These are phyloP conservation scores for Diplodus sargus DNA, from an alignment of 2,797 vertebrate species.

Conservation along the genomic window DNA sequence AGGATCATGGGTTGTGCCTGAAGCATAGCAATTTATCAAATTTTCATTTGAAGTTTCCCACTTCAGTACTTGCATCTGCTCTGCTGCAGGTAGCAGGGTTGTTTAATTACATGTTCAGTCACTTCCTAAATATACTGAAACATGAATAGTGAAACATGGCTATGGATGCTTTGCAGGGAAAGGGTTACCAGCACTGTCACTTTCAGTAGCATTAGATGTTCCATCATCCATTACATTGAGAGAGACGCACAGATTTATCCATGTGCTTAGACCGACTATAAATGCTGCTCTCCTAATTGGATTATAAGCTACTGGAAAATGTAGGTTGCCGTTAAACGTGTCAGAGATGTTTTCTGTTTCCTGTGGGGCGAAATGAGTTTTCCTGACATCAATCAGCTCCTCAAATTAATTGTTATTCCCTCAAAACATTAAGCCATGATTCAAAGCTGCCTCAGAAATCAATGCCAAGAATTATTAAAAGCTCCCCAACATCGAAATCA, in stretches of 20 bases:
- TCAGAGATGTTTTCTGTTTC: slow-evolving; percentile 69
- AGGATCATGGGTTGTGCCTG: no score
- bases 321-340: slow-evolving; percentile 73
- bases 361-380: slow-evolving; percentile 71
- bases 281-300: slow-evolving; percentile 75
- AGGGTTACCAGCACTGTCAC: slow-evolving; percentile 28
- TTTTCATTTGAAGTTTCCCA: no score
- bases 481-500: slow-evolving; percentile 62
- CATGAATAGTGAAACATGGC: neutral
- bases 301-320: slow-evolving; percentile 79
- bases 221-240: slow-evolving; percentile 43
- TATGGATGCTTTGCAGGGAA: neutral
- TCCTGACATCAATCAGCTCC: slow-evolving; percentile 76
- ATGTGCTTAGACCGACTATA: slow-evolving; percentile 54
- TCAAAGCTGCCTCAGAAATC: slow-evolving; percentile 76
- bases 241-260: slow-evolving; percentile 63
- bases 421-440: slow-evolving; percentile 76
- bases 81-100: neutral
- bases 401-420: slow-evolving; percentile 81
- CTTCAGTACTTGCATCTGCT: no score
- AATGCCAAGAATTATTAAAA: slow-evolving; percentile 80
- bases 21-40: no score
- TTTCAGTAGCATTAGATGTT: slow-evolving; percentile 31
- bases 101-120: neutral
- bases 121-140: neutral